phyloP scores from a whole-genome alignment of 1,140 invertebrate genomes.

The Drosophila varians region DNA sequence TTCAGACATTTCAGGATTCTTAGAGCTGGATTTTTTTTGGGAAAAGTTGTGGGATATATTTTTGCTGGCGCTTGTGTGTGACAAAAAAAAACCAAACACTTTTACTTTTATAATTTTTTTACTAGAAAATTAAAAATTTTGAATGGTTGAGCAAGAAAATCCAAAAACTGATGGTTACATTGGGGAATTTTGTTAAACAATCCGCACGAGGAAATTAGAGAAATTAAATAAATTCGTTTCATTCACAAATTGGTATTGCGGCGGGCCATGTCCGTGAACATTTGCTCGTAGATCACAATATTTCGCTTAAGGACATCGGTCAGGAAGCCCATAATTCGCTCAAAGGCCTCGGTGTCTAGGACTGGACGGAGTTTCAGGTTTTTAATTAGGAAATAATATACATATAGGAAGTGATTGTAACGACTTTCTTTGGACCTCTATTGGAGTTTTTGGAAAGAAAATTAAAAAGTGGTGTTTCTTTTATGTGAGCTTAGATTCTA shows the following conservation, averaged over 20 bases:
- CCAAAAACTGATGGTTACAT: neutral
- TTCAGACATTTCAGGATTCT: slow-evolving; percentile 47
- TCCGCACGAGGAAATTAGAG: neutral
- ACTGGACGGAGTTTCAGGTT: slow-evolving; percentile 58
- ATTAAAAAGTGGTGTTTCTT: too few species aligned
- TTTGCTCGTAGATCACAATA: slow-evolving; percentile 76
- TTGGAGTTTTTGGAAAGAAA: neutral
- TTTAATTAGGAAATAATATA: slow-evolving; percentile 4
- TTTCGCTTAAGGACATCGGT: slow-evolving; percentile 81
- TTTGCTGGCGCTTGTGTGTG: slow-evolving; percentile 8
- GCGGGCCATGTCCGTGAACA: slow-evolving; percentile 70
- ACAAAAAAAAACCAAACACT: slow-evolving; percentile 16
- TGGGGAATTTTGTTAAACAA: slow-evolving; percentile 3
- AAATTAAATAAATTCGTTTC: neutral
- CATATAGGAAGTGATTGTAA: neutral
- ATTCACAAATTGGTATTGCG: slow-evolving; percentile 62
- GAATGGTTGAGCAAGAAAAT: neutral
- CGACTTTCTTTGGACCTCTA: neutral
- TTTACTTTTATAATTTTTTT: neutral
- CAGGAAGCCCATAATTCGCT: slow-evolving; percentile 77
- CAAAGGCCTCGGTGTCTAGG: slow-evolving; percentile 76
- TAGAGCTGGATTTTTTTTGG: slow-evolving; percentile 27
- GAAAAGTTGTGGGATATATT: slow-evolving; percentile 10
- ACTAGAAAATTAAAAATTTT: slow-evolving; percentile 48
- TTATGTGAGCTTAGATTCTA: too few species aligned